Base-by-base conservation (phyloP, 2,797 vertebrate species). In the Phylloscopus collybita region DNA sequence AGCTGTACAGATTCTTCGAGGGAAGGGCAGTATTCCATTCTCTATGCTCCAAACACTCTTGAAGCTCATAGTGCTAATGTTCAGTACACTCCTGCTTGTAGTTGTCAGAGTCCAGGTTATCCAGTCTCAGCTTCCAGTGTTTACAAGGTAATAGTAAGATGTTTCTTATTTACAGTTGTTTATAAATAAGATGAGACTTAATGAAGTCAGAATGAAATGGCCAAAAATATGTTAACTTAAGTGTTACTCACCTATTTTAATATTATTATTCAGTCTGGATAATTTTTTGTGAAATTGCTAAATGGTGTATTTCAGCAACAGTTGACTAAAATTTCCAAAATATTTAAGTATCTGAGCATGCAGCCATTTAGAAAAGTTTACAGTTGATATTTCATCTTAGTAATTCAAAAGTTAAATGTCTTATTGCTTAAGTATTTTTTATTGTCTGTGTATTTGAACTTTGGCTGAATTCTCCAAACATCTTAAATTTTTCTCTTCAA, bases 91-190 rank as follows among this genome's bases (percentile, higher is more conserved):
- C 62, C 97, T 99, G 54, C 98, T 99, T 67, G 99, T 99, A 90
- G 99, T 99, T 85, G 57, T 99, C 92, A 98, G 99, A 96, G 99
- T 99, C 73, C 99, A 99, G 59, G 98, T 99, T 95, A 99, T 99
- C 96, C 99, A 99, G 87, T 99, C 99, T 13, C 99, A 99, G 92
- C 98, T 99, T 64, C 99, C 99, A 18, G 99, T 99, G 57, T 99
- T 99, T 96, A 99, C 99, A 97, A 99, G 99, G 99, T 99, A 98
- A 91, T 38, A 57, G 12, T 26, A 26, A 82, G 75, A 10, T 53
- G 13, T 30, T 5, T 80, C 4, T 30, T 74, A 20, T 38, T 75
- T 72, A 21, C 27, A 16, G 6, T 45, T 42, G 29, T 7, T n/a
- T 7, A 34, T 72, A 61, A 76, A 16, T 51, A 54, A 57, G 13